phyloP scores from a whole-genome alignment of 92 coral and sea anemone species.

The Virgularia gustaviana region DNA sequence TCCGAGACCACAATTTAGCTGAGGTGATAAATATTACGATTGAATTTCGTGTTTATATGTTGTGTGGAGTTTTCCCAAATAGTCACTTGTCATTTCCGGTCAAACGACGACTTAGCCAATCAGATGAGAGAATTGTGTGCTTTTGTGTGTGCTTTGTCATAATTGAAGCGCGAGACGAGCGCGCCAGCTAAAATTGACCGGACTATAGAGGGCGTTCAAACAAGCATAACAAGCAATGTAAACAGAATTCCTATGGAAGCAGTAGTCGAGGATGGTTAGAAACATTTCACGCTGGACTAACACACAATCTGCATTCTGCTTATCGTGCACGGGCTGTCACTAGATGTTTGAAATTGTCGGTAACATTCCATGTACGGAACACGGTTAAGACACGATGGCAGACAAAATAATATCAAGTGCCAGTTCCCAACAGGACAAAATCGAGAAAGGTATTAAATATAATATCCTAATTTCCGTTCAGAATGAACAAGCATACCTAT shows the following conservation, averaged over 20 bases:
- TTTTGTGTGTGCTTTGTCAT: too few species aligned
- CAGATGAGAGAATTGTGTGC: neutral
- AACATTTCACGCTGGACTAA: too few species aligned
- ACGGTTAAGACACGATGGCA: conserved; percentile 1
- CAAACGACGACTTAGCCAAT: neutral
- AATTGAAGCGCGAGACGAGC: too few species aligned
- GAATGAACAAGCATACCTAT: neutral
- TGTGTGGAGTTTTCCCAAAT: neutral
- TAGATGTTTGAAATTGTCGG: too few species aligned
- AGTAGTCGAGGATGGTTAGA: neutral
- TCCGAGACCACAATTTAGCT: too few species aligned
- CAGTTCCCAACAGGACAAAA: conserved; percentile 16
- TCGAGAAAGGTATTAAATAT: conserved; percentile 25
- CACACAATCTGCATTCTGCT: too few species aligned
- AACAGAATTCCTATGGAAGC: conserved; percentile 27
- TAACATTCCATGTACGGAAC: neutral
- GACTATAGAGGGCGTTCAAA: conserved; percentile 30
- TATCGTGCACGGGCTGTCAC: too few species aligned
- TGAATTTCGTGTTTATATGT: too few species aligned
- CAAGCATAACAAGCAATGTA: conserved; percentile 10
- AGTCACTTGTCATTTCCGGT: conserved; percentile 9
- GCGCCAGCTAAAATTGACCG: too few species aligned
- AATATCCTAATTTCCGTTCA: neutral
- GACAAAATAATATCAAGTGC: conserved; percentile 4
- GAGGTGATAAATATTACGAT: too few species aligned